These are phyloP conservation scores for Acropora yongei DNA, from an alignment of 64 coral and sea anemone species.

Conservation along the genomic window DNA sequence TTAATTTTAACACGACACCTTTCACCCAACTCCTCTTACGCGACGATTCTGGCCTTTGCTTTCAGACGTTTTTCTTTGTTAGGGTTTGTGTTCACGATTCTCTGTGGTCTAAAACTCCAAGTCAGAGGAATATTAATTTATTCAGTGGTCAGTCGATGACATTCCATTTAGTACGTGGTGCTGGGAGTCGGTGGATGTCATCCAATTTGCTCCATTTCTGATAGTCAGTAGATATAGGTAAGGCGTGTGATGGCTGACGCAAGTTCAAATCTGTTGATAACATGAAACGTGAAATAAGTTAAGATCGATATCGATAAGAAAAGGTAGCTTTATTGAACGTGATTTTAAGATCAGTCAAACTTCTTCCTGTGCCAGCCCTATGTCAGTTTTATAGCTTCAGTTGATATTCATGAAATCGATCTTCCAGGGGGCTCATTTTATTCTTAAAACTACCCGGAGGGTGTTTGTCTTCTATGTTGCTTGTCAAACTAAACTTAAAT, in stretches of 20 bases:
- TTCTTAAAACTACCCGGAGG: background rate
- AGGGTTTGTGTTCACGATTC: background rate
- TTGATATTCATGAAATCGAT: no score
- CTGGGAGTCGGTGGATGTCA: background rate
- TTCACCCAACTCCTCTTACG: background rate
- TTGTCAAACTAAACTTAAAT: no score
- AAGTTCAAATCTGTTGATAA: background rate
- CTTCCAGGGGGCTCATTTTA: no score
- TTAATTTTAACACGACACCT: background rate
- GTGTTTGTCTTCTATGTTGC: background rate
- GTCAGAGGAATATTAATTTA: background rate
- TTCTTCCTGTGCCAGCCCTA: no score
- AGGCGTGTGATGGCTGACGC: background rate
- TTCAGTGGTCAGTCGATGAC: background rate
- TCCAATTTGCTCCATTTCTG: background rate
- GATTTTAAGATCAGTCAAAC: no score
- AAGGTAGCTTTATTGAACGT: no score
- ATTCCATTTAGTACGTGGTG: background rate
- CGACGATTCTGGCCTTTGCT: background rate
- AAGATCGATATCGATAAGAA: no score
- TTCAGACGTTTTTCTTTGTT: background rate
- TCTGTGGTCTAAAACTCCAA: conserved; percentile 1
- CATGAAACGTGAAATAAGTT: background rate
- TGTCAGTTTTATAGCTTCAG: background rate
- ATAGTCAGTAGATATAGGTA: background rate